phyloP scores from a whole-genome alignment of 2,888 invertebrate genomes.

The Fissipunctia ypsillon region DNA sequence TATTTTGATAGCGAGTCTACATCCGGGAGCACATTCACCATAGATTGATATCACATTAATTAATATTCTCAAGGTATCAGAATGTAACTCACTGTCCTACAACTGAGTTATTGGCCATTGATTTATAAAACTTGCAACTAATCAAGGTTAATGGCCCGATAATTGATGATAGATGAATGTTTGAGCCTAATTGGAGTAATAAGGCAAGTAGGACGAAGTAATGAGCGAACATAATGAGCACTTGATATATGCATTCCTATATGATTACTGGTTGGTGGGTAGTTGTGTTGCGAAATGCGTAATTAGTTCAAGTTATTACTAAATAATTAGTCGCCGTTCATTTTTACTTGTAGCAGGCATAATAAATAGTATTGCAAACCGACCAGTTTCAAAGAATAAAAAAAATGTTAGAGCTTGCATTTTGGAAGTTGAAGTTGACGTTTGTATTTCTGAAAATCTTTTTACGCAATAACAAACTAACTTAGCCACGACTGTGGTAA shows the following conservation, averaged over 20 bases:
- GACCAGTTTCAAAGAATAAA: conserved; percentile 1
- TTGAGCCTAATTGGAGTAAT: conserved; percentile 59
- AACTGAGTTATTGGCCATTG: conserved; percentile 50
- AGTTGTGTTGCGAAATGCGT: conserved; percentile 42
- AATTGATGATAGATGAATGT: conserved; percentile 59
- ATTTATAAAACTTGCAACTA: conserved; percentile 60
- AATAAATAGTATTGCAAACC: neutral
- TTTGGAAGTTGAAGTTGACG: neutral
- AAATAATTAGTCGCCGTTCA: conserved; percentile 20
- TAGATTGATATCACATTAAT: conserved; percentile 58
- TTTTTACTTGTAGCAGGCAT: conserved; percentile 4
- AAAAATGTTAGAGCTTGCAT: neutral
- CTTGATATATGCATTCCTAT: conserved; percentile 49
- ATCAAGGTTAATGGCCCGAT: conserved; percentile 63
- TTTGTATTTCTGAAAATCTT: neutral
- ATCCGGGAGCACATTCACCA: conserved; percentile 64
- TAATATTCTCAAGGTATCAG: conserved; percentile 59
- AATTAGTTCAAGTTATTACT: conserved; percentile 44
- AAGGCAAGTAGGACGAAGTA: conserved; percentile 55
- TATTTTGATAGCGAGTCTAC: conserved; percentile 57
- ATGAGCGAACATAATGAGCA: conserved; percentile 58
- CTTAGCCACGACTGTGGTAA: too few relatives aligned
- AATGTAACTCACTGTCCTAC: conserved; percentile 45
- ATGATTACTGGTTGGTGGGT: conserved; percentile 29
- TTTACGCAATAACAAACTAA: neutral